A percentile compares a stretch with the other conserved stretches of the same genome.
Conservation (phyloP, 2,888 invertebrate species). For the Yponomeuta sedellus region DNA sequence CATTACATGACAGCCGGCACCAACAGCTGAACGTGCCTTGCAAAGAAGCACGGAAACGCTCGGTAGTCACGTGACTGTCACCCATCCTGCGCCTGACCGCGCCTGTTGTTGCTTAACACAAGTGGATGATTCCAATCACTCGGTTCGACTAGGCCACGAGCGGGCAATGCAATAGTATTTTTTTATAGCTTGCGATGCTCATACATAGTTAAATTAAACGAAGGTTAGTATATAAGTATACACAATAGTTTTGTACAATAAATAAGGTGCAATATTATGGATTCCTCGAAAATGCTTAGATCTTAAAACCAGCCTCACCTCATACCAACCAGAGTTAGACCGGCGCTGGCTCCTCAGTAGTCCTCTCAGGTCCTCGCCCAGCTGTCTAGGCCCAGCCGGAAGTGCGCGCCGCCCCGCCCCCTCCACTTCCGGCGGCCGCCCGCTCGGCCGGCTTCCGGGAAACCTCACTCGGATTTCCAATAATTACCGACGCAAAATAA, state of each 20-base stretch:
- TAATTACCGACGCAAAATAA: slow-evolving; percentile 31
- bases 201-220: no score
- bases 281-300: not conserved
- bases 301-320: not conserved
- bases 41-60: no score
- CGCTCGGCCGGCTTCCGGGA: slow-evolving; percentile 30
- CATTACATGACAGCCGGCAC: no score
- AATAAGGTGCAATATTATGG: not conserved
- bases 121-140: no score
- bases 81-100: no score
- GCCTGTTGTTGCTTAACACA: no score
- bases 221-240: no score
- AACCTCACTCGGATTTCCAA: slow-evolving; percentile 31
- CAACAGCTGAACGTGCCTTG: no score
- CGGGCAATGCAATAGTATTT: no score
- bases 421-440: slow-evolving; percentile 14
- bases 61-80: no score
- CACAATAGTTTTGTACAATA: not conserved
- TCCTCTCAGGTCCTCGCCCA: not conserved
- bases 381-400: slow-evolving; percentile 18
- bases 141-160: no score
- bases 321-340: not conserved
- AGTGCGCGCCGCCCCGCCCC: slow-evolving; percentile 14
- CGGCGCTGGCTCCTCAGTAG: slow-evolving; percentile 1
- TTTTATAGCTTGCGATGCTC: no score